These are phyloP conservation scores for Corvus hawaiiensis DNA, from an alignment of 2,113 vertebrate species.

Conservation along the genomic window DNA sequence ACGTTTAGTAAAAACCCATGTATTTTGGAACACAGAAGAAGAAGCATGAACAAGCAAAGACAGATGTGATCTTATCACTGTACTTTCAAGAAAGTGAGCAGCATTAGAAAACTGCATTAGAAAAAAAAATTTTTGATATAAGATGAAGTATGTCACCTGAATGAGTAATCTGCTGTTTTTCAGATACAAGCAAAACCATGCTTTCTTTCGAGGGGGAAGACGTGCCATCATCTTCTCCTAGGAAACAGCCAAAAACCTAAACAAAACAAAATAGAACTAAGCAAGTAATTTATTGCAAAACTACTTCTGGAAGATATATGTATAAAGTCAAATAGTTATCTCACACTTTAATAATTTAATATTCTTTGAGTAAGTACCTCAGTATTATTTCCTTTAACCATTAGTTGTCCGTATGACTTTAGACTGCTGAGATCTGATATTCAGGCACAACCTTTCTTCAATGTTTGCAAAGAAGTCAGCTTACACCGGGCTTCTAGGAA, in stretches of 20 bases:
- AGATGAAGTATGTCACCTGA: slow-evolving; percentile 58
- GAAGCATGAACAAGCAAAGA: background rate
- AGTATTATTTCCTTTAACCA: background rate
- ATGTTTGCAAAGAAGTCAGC: background rate
- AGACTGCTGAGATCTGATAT: background rate
- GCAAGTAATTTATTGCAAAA: background rate
- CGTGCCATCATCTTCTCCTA: background rate
- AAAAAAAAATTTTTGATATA: background rate
- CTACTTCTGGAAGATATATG: background rate
- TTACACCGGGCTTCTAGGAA: background rate
- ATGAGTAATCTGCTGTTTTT: slow-evolving; percentile 64
- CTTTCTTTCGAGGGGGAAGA: slow-evolving; percentile 44
- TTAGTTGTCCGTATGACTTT: background rate
- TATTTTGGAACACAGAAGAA: background rate
- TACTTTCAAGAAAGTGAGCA: background rate
- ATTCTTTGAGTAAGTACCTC: background rate
- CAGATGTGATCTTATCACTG: background rate
- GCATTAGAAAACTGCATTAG: background rate
- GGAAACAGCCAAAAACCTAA: slow-evolving; percentile 74
- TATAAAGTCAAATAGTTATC: background rate
- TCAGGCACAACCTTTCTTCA: background rate
- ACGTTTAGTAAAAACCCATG: background rate
- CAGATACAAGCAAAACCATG: slow-evolving; percentile 61
- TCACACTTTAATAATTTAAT: background rate
- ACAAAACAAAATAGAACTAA: background rate